phyloP scores from a whole-genome alignment of 1,140 invertebrate species.

The Centruroides vittatus region DNA sequence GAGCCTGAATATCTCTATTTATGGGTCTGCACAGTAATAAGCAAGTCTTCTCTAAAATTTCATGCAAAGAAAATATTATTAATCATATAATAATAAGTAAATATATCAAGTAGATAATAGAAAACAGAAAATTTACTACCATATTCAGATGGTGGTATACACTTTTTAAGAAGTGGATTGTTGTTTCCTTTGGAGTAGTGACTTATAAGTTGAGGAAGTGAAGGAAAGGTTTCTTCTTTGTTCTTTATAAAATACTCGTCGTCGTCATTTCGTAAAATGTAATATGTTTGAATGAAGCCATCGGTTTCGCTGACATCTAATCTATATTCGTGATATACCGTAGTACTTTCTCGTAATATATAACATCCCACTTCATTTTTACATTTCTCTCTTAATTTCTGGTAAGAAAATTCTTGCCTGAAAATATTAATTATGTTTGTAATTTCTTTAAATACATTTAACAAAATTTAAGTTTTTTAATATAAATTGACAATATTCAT shows the following conservation, averaged over 20 bases:
- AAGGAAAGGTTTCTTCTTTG: slow-evolving; percentile 38
- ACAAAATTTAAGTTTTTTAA: too few species aligned
- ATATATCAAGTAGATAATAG: slow-evolving; percentile 2
- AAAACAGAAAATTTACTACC: slow-evolving; percentile 35
- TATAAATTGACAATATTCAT: too few species aligned
- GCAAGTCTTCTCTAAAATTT: slow-evolving; percentile 49
- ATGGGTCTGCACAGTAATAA: slow-evolving; percentile 48
- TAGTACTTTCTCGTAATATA: slow-evolving; percentile 63
- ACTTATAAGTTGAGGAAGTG: slow-evolving; percentile 42
- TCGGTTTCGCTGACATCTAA: slow-evolving; percentile 52
- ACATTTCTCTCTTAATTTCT: slow-evolving; percentile 62
- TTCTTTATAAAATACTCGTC: slow-evolving; percentile 37
- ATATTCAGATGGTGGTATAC: slow-evolving; percentile 69
- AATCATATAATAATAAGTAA: neutral
- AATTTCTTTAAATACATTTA: too few species aligned
- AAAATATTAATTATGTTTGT: slow-evolving; percentile 17
- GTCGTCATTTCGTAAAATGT: slow-evolving; percentile 38
- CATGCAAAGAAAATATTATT: slow-evolving; percentile 5
- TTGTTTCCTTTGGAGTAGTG: slow-evolving; percentile 39
- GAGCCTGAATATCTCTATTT: slow-evolving; percentile 22
- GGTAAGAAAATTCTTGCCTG: slow-evolving; percentile 64
- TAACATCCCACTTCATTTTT: slow-evolving; percentile 56
- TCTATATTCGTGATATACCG: slow-evolving; percentile 56
- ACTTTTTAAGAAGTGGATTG: slow-evolving; percentile 45
- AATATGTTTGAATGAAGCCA: slow-evolving; percentile 38